Evolutionary conservation across 2,888 invertebrate genomes (phyloP).

Genomic region (Pristionchus entomophagus): DNA sequence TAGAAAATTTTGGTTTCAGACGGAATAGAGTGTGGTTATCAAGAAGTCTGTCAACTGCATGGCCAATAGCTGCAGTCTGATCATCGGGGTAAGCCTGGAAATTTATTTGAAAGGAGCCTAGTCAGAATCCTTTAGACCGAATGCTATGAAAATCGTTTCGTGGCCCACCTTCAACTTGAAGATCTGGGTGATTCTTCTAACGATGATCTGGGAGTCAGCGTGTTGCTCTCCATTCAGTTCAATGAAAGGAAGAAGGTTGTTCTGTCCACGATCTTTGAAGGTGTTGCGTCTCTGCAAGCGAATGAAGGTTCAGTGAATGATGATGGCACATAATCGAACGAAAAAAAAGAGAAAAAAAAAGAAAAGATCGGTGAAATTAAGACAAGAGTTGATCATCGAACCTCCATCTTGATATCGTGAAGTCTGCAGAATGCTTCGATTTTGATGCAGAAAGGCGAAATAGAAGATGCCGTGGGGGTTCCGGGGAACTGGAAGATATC

Average conservation of each 20-base stretch:
- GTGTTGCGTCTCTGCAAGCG: slow-evolving; percentile 48
- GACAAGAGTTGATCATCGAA: neutral
- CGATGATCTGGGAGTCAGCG: slow-evolving; percentile 64
- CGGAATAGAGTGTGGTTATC: slow-evolving; percentile 31
- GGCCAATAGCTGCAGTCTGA: neutral
- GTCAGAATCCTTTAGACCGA: no score
- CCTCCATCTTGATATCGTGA: slow-evolving; percentile 71
- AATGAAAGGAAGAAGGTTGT: slow-evolving; percentile 65
- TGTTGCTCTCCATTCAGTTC: slow-evolving; percentile 65
- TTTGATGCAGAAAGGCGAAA: slow-evolving; percentile 73
- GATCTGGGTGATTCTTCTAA: slow-evolving; percentile 58
- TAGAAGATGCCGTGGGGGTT: slow-evolving; percentile 66
- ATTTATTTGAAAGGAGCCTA: slow-evolving; percentile 46
- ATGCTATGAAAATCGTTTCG: neutral
- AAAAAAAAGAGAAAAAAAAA: no score
- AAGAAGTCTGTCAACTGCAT: slow-evolving; percentile 21
- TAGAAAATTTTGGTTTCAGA: neutral
- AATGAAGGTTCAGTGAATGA: neutral
- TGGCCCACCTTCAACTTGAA: slow-evolving; percentile 52
- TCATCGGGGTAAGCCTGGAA: neutral
- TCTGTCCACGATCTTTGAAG: slow-evolving; percentile 52
- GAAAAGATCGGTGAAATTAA: no score
- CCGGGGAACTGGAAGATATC: slow-evolving; percentile 62
- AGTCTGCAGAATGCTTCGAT: slow-evolving; percentile 73
- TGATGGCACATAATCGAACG: neutral